phyloP scores from a whole-genome alignment of 2,888 invertebrate genomes.

The Yponomeuta cagnagella region DNA sequence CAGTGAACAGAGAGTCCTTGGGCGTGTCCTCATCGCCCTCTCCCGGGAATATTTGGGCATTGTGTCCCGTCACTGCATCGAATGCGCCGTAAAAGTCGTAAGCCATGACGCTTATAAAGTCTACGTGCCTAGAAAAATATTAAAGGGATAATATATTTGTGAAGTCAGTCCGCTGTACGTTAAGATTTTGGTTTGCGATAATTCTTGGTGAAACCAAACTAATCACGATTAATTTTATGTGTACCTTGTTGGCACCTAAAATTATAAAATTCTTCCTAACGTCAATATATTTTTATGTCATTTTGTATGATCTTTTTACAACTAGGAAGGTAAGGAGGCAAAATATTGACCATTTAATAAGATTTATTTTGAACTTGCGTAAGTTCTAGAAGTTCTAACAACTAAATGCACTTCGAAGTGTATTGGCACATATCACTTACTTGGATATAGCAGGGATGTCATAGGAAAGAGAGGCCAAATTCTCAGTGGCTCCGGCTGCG shows the following conservation, averaged over 20 bases:
- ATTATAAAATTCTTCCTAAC: too few relatives aligned
- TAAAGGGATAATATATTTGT: neutral
- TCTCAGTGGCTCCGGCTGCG: constrained; percentile 74
- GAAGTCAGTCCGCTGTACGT: neutral
- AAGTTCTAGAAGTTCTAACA: neutral
- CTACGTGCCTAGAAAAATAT: constrained; percentile 61
- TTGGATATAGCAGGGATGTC: constrained; percentile 72
- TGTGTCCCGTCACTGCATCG: constrained; percentile 79
- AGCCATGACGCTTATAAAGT: constrained; percentile 82
- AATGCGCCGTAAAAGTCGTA: constrained; percentile 84
- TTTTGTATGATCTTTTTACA: too few relatives aligned
- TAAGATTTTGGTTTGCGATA: neutral
- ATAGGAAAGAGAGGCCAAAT: constrained; percentile 72
- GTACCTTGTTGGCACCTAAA: too few relatives aligned
- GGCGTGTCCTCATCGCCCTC: constrained; percentile 41
- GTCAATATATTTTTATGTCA: too few relatives aligned
- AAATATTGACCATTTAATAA: too few relatives aligned
- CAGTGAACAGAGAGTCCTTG: constrained; percentile 48
- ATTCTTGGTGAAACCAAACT: too few relatives aligned
- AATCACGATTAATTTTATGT: too few relatives aligned
- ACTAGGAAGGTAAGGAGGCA: too few relatives aligned
- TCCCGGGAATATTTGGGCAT: constrained; percentile 78
- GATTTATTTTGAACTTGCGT: too few relatives aligned
- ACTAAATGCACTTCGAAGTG: neutral
- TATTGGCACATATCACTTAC: constrained; percentile 36